Conservation (phyloP, 2,113 vertebrate species). For the Perccottus glenii region DNA sequence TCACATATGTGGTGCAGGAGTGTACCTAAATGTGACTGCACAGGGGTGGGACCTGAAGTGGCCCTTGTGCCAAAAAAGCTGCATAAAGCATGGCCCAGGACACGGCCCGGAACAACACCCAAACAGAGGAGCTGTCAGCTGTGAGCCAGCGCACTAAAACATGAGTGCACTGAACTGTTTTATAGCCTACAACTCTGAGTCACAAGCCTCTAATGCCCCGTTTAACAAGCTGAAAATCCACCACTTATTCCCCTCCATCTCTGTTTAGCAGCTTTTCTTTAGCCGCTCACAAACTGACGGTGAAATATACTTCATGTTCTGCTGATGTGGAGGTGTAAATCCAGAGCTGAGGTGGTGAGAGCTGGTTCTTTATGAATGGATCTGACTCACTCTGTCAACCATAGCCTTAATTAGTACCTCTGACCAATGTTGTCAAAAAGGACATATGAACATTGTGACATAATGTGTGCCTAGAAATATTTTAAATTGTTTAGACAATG, state of each 20-base stretch:
- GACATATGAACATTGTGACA: constrained; percentile 52
- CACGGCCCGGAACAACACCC: constrained; percentile 61
- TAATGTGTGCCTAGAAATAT: constrained; percentile 15
- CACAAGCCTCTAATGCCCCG: constrained; percentile 76
- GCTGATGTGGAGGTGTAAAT: constrained; percentile 17
- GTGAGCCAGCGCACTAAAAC: constrained; percentile 75
- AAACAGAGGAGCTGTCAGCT: constrained; percentile 72
- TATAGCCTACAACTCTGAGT: constrained; percentile 75
- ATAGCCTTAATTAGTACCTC: not conserved
- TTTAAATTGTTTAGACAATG: constrained; percentile 32
- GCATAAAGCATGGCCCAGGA: constrained; percentile 62
- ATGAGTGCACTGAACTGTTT: constrained; percentile 70
- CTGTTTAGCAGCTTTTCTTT: constrained; percentile 62
- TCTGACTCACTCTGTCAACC: too few species aligned
- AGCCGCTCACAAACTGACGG: constrained; percentile 66
- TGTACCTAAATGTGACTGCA: too few species aligned
- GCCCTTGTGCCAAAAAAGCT: constrained; percentile 67
- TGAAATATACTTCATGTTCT: constrained; percentile 35
- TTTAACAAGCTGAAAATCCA: constrained; percentile 82
- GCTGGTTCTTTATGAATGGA: constrained; percentile 11
- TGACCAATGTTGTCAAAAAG: not conserved
- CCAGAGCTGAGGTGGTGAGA: constrained; percentile 16
- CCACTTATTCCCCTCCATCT: constrained; percentile 64
- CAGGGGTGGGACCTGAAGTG: too few species aligned
- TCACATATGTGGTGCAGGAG: too few species aligned